These are phyloP conservation scores for Lithophane ornitopus DNA, from an alignment of 2,888 invertebrate genomes.

Conservation along the genomic window DNA sequence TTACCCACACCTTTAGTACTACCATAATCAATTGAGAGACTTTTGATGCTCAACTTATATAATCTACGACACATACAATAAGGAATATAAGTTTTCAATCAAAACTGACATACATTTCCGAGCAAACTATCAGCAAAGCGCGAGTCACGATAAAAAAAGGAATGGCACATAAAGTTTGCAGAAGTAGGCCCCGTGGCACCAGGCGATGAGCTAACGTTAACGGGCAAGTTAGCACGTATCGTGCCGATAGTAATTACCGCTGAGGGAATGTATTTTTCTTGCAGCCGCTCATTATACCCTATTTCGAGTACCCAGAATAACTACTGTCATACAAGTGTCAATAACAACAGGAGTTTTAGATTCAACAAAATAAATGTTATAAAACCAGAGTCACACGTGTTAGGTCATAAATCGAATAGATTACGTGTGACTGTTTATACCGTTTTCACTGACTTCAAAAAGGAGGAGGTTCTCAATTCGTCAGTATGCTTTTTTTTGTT, in stretches of 20 bases:
- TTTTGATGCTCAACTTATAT: too few species aligned
- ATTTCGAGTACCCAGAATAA: not conserved
- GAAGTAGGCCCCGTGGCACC: slow-evolving; percentile 15
- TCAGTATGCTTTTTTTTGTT: too few species aligned
- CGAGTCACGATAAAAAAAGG: slow-evolving; percentile 33
- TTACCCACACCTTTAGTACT: too few species aligned
- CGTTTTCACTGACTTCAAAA: too few species aligned
- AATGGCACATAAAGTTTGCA: slow-evolving; percentile 28
- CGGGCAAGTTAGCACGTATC: slow-evolving; percentile 22
- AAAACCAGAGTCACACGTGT: too few species aligned
- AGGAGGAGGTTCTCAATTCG: too few species aligned
- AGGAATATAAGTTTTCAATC: not conserved
- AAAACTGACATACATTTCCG: slow-evolving; percentile 15
- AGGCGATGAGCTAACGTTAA: slow-evolving; percentile 22
- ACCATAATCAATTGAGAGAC: too few species aligned
- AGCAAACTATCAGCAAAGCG: slow-evolving; percentile 15
- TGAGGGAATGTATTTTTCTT: slow-evolving; percentile 27
- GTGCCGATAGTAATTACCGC: slow-evolving; percentile 34
- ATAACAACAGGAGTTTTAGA: not conserved
- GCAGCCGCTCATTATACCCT: not conserved
- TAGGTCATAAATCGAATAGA: too few species aligned
- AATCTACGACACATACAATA: too few species aligned
- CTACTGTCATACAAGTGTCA: not conserved
- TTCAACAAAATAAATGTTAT: too few species aligned
- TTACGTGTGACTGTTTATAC: too few species aligned